Conservation (phyloP, 2,797 vertebrate species). For the Manis javanica region DNA sequence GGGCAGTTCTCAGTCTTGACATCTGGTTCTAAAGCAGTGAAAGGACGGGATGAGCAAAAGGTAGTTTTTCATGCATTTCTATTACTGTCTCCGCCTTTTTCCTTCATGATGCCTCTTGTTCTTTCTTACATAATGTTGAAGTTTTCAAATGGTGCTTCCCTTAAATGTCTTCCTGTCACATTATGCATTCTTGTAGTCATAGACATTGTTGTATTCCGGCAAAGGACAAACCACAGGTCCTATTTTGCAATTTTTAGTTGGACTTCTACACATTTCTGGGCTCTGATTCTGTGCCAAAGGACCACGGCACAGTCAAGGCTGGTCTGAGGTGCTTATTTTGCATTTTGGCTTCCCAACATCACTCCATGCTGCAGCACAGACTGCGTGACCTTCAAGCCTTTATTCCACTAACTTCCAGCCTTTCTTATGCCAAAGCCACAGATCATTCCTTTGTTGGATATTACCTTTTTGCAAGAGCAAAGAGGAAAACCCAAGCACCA, state of each 20-base stretch:
- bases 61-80: neutral
- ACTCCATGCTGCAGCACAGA: neutral
- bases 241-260: neutral
- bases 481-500: neutral
- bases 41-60: neutral
- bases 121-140: neutral
- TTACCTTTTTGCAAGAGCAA: conserved; percentile 16
- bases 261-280: neutral
- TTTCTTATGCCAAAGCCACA: neutral
- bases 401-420: neutral
- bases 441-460: conserved; percentile 11
- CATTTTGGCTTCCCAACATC: neutral
- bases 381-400: neutral
- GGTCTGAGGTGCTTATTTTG: neutral
- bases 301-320: too few relatives aligned
- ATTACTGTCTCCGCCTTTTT: neutral
- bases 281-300: neutral
- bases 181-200: neutral
- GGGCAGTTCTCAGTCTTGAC: neutral
- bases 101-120: neutral
- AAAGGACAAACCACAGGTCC: neutral
- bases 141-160: neutral
- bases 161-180: neutral
- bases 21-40: neutral
- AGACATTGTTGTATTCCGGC: neutral